A percentile compares a stretch with the other conserved stretches of the same genome.
Conservation (phyloP, 1,140 invertebrate species). For the Drosophila orena region DNA sequence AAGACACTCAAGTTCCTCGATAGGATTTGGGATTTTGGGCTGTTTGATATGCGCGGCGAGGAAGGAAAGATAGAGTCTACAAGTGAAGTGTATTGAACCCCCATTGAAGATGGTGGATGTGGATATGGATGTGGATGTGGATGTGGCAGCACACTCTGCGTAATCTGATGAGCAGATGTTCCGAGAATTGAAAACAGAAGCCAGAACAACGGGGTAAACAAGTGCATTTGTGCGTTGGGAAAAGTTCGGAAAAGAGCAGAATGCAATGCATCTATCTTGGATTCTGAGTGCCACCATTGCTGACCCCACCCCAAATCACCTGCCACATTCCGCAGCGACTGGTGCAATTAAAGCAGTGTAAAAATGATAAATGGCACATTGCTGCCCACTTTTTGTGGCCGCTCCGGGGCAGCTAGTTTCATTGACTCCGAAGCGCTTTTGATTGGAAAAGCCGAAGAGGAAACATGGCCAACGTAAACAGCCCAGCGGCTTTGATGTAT, state of each 20-base stretch:
- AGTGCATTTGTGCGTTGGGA: conserved; percentile 14
- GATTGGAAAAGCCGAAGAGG: conserved; percentile 5
- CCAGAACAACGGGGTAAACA: conserved; percentile 48
- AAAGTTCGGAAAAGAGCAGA: conserved; percentile 6
- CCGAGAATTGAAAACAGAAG: conserved; percentile 43
- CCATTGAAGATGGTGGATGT: conserved; percentile 8
- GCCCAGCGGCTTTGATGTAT: conserved; percentile 60
- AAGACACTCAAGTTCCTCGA: conserved; percentile 38
- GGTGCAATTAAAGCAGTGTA: conserved; percentile 52
- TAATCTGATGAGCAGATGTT: conserved; percentile 76
- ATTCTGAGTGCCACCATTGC: conserved; percentile 2
- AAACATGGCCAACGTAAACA: conserved; percentile 49
- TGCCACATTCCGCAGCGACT: conserved; percentile 40
- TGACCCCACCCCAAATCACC: conserved; percentile 76
- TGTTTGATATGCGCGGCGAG: conserved; percentile 38
- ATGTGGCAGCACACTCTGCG: conserved; percentile 21
- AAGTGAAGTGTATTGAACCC: conserved; percentile 57
- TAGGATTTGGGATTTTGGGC: conserved; percentile 22
- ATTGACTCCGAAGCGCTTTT: conserved; percentile 12
- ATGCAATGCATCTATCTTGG: conserved; percentile 23
- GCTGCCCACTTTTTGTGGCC: background rate
- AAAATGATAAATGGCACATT: conserved; percentile 60
- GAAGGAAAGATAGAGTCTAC: conserved; percentile 10
- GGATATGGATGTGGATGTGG: too few species aligned
- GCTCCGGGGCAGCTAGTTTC: background rate